Base-by-base conservation (phyloP, 2,888 invertebrate genomes). In the Netelia fuscicornis region DNA sequence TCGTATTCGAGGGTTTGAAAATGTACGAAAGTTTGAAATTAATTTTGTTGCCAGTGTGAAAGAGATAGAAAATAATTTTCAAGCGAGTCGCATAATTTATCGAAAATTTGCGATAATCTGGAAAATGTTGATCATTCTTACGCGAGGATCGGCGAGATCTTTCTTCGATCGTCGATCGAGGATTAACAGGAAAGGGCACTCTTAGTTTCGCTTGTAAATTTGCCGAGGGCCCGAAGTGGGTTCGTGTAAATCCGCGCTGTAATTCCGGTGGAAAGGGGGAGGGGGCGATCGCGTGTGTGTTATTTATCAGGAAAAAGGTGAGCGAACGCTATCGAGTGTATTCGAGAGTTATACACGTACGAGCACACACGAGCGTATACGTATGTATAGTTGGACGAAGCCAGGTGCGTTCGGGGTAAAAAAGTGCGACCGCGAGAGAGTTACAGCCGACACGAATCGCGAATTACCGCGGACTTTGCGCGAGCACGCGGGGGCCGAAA, bases 371-470 rank as follows among this genome's bases (percentile, higher is more conserved):
- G 44, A 17, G 2, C 6, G 9, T 17, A 37, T 54, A 70, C 13
- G n/a, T 56, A 20, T 10, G 9, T 56, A 25, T 30, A 37, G 42
- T 13, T 42, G 54, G 48, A 11, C 86, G 87, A 87, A 13, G 85
- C 87, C 89, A 76, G 87, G 89, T 87, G 87, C 86, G 86, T 81
- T 81, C 54, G 58, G 11, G 37, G 74, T 52, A 86, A 87, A 87
- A 88, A 52, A 76, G 78, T 42, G 79, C 82, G 79, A 80, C 79
- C 77, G 82, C 56, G 65, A 74, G 86, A 86, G 91, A 93, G 91
- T 92, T 93, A 93, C 92, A 92, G 88, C 88, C 92, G 89, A 93
- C 93, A 93, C 89, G 93, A 89, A 92, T 93, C 90, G 92, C 91
- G 92, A 93, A 93, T 93, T 93, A 93, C 90, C 91, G 86, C 86